Evolutionary conservation across 2,113 vertebrate species (phyloP), one percentile per base, ranked within the genome.

Genomic region (Psephotus haematonotus): DNA sequence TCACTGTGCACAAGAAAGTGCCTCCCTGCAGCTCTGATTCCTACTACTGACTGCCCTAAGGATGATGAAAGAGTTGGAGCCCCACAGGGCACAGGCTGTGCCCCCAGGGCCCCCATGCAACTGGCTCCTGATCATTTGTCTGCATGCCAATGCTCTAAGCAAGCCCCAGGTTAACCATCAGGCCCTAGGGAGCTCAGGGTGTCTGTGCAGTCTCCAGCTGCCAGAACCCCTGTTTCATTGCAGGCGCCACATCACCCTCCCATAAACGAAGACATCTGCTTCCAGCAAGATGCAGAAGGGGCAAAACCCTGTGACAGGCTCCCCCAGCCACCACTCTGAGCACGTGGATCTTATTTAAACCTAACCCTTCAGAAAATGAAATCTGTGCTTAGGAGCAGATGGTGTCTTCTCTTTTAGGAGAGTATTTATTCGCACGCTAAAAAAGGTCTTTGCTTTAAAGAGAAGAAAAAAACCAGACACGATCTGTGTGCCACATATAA

Each of bases 321-420:
- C 47, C 35, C 39, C 19, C n/a, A 93, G 90, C 49, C 71, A 80
- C 71, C 39, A 35, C 69, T 65, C 28, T 5, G 35, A 82, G 74
- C 55, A 41, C 15, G 25, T 71, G 69, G 70, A 84, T 94, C 70
- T 91, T 93, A 91, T 68, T 96, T 94, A 92, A 94, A 78, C 20
- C 77, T 49, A 96, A 82, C 86, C 65, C 91, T 75, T 15, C 2
- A 17, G 88, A 90, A 93, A 94, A 92, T 68, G 72, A 88, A 88
- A 82, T 87, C 62, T 88, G 82, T 79, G 77, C 82, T 92, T 75
- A 17, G 52, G 70, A 96, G 81, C 96, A 96, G 91, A 95, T 90
- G 80, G 93, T 22, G 62, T 41, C 86, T 92, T 84, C 93, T 83
- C 52, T 82, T 96, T 94, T 72, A 88, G 93, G 59, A 92, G 72